Conservation (phyloP, 2,888 invertebrate species). For the Monoplex corrugatus region DNA sequence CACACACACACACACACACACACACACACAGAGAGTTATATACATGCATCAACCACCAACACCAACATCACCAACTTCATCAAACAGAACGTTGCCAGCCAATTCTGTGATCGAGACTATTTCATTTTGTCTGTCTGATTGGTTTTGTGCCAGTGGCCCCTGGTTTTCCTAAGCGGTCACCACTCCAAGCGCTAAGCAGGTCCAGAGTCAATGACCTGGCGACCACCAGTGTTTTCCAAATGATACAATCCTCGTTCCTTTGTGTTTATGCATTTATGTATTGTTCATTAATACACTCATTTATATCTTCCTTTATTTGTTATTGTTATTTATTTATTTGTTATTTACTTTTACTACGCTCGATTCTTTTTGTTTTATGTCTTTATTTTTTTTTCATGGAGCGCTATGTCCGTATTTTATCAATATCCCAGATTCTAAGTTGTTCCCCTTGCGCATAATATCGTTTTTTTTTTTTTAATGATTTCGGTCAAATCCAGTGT, state of each 20-base stretch:
- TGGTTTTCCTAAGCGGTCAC: neutral
- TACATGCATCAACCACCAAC: neutral
- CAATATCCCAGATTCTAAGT: neutral
- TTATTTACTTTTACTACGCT: too few relatives aligned
- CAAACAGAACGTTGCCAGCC: neutral
- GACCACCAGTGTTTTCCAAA: too few relatives aligned
- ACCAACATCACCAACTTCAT: neutral
- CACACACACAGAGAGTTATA: neutral
- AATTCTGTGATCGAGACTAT: neutral
- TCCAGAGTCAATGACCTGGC: too few relatives aligned
- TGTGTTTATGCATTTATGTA: too few relatives aligned
- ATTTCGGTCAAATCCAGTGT: neutral
- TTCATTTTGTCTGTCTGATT: neutral
- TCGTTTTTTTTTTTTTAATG: neutral
- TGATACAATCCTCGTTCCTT: too few relatives aligned
- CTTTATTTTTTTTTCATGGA: too few relatives aligned
- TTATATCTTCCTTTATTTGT: too few relatives aligned
- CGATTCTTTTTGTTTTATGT: too few relatives aligned
- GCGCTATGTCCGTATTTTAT: too few relatives aligned
- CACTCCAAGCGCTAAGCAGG: neutral
- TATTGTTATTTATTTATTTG: too few relatives aligned
- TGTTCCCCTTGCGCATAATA: neutral
- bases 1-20: conserved; percentile 9
- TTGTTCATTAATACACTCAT: too few relatives aligned
- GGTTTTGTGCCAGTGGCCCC: neutral